Evolutionary conservation across 2,888 invertebrate genomes (phyloP).

Genomic region (Tipula unca): DNA sequence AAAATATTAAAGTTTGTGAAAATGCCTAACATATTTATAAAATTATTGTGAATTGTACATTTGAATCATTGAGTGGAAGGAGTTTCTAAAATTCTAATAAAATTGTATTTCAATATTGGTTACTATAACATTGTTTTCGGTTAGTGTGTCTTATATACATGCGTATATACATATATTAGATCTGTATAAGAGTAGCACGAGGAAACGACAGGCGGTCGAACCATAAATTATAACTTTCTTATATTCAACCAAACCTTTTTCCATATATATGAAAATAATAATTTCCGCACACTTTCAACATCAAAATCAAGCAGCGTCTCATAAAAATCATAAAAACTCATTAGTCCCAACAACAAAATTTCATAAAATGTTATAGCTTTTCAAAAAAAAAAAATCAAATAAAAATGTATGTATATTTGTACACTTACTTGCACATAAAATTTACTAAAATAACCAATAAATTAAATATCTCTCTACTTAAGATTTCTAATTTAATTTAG

Average conservation of each 20-base stretch:
- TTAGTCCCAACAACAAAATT: background rate
- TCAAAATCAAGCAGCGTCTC: background rate
- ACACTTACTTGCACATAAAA: background rate
- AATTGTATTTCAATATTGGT: too few species aligned
- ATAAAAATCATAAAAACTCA: background rate
- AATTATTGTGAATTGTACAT: too few species aligned
- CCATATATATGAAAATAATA: too few species aligned
- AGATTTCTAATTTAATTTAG: background rate
- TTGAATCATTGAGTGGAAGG: too few species aligned
- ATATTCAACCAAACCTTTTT: too few species aligned
- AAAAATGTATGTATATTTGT: background rate
- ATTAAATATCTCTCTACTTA: slow-evolving; percentile 2
- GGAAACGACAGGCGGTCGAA: background rate
- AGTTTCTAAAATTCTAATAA: too few species aligned
- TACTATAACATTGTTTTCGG: too few species aligned
- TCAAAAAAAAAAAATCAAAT: background rate
- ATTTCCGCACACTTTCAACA: slow-evolving; percentile 2
- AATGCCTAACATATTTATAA: too few species aligned
- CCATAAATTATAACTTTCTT: background rate
- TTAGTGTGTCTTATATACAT: too few species aligned
- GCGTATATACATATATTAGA: too few species aligned
- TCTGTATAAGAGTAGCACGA: too few species aligned
- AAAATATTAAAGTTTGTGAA: too few species aligned
- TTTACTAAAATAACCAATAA: background rate
- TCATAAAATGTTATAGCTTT: background rate